A percentile compares a stretch with the other conserved stretches of the same genome.
phyloP scores from a whole-genome alignment of 2,113 vertebrate genomes.

The Bungarus multicinctus region DNA sequence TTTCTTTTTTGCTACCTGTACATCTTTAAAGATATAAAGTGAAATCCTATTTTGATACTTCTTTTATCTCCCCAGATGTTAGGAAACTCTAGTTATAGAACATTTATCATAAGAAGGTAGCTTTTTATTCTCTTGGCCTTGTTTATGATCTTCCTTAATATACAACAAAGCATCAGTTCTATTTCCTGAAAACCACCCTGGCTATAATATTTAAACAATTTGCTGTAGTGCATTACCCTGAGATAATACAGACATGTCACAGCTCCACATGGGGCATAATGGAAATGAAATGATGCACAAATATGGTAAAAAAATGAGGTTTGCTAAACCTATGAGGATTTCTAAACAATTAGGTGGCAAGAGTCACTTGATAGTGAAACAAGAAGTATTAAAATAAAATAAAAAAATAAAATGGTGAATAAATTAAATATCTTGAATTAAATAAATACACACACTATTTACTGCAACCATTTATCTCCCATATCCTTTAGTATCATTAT shows the following conservation, averaged over 20 bases:
- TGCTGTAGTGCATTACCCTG: not conserved
- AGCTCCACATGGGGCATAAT: not conserved
- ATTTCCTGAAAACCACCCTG: not conserved
- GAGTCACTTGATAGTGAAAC: not conserved
- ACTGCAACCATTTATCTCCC: no score
- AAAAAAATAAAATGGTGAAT: not conserved
- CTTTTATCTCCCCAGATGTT: not conserved
- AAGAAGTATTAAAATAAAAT: not conserved
- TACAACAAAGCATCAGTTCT: not conserved
- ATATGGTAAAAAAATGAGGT: not conserved
- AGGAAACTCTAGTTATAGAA: conserved; percentile 18
- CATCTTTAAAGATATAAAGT: not conserved
- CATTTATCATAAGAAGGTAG: not conserved
- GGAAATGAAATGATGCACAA: not conserved
- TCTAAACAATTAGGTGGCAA: not conserved
- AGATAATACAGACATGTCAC: not conserved
- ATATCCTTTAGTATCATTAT: not conserved
- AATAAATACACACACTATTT: not conserved
- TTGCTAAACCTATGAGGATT: not conserved
- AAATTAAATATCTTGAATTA: not conserved
- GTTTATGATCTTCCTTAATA: conserved; percentile 20
- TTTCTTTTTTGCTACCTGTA: not conserved
- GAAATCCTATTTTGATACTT: conserved; percentile 7
- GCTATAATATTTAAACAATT: not conserved
- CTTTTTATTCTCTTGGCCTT: conserved; percentile 20